A percentile compares a stretch with the other conserved stretches of the same genome.
Conservation (phyloP, 2,888 invertebrate genomes). For the Pandemis heparana region DNA sequence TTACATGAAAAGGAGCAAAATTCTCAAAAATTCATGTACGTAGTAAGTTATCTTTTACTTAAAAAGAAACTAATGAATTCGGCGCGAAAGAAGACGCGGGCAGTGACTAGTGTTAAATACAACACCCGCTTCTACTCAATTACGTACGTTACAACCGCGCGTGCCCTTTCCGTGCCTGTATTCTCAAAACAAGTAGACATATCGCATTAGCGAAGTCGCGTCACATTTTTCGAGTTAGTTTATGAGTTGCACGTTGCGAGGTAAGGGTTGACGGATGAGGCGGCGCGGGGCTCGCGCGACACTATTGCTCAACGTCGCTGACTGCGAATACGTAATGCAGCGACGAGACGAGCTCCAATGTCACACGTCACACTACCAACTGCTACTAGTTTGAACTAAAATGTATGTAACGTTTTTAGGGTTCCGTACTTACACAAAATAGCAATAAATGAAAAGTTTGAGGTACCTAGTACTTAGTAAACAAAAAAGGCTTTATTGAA, state of each 20-base stretch:
- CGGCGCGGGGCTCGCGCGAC: constrained; percentile 57
- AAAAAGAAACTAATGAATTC: too few relatives aligned
- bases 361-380: constrained; percentile 48
- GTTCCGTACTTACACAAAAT: too few relatives aligned
- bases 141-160: constrained; percentile 7
- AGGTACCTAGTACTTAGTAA: too few relatives aligned
- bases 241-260: constrained; percentile 59
- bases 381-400: background rate
- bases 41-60: too few relatives aligned
- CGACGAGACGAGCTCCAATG: constrained; percentile 53
- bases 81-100: too few relatives aligned
- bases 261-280: constrained; percentile 69
- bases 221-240: constrained; percentile 65
- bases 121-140: constrained; percentile 25
- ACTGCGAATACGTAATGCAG: constrained; percentile 69
- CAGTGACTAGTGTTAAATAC: background rate
- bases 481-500: too few relatives aligned
- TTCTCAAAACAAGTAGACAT: constrained; percentile 33
- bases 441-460: too few relatives aligned
- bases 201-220: constrained; percentile 47
- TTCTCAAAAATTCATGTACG: too few relatives aligned
- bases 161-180: constrained; percentile 8
- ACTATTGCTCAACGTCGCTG: constrained; percentile 77
- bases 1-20: too few relatives aligned
- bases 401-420: background rate